Conservation (phyloP, 2,113 vertebrate genomes). For the Onychostruthus taczanowskii region DNA sequence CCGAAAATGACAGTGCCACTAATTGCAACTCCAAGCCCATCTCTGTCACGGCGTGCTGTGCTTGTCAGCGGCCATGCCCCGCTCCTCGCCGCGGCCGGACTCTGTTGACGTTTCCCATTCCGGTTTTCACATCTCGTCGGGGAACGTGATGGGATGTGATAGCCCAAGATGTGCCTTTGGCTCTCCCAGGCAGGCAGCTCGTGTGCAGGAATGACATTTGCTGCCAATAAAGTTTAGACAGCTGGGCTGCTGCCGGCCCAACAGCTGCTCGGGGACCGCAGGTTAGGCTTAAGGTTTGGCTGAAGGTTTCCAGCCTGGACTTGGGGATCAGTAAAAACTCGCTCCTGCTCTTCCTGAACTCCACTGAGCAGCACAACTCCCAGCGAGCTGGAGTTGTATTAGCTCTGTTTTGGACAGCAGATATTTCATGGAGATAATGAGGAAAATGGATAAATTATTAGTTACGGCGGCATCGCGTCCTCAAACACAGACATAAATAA, state of each 20-base stretch:
- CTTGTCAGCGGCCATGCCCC: constrained; percentile 73
- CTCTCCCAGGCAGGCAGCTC: neutral
- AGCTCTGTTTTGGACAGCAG: constrained; percentile 33
- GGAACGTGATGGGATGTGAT: constrained; percentile 44
- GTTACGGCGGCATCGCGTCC: neutral
- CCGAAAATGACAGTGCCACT: constrained; percentile 86
- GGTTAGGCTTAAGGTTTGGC: constrained; percentile 14
- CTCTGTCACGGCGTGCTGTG: constrained; percentile 74
- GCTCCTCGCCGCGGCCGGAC: neutral
- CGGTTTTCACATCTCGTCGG: constrained; percentile 49
- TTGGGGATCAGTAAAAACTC: neutral
- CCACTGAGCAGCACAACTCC: neutral
- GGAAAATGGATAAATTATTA: constrained; percentile 48
- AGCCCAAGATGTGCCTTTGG: constrained; percentile 46
- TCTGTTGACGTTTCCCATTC: constrained; percentile 60
- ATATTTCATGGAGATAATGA: constrained; percentile 46
- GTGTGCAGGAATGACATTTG: constrained; percentile 55
- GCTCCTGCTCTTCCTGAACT: neutral
- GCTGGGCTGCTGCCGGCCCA: constrained; percentile 45
- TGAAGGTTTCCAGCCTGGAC: constrained; percentile 1
- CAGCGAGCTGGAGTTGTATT: neutral
- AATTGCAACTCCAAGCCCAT: constrained; percentile 87
- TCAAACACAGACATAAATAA: neutral
- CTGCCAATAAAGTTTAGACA: constrained; percentile 63
- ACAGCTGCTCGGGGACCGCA: constrained; percentile 50